Evolutionary conservation across 1,140 invertebrate species (phyloP).

Genomic region (Akabosia matsudoensis): DNA sequence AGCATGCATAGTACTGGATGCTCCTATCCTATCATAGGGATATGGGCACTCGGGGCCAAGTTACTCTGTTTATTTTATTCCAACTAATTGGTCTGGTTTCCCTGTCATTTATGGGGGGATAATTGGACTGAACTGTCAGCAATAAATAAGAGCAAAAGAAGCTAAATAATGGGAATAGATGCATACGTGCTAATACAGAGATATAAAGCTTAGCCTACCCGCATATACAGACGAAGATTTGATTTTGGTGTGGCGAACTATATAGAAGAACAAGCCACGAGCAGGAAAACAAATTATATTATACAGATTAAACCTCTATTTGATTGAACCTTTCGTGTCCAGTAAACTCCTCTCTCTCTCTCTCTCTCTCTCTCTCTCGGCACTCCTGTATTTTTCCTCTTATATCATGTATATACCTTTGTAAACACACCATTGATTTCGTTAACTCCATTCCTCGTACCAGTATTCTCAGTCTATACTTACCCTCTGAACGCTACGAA

Average conservation of each 20-base stretch:
- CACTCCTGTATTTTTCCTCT: too few species aligned
- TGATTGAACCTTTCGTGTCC: too few species aligned
- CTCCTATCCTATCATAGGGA: not conserved
- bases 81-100: slow-evolving; percentile 24
- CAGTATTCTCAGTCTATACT: not conserved
- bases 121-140: slow-evolving; percentile 27
- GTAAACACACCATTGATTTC: too few species aligned
- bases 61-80: slow-evolving; percentile 25
- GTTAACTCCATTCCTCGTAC: too few species aligned
- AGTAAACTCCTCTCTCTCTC: too few species aligned
- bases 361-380: not conserved
- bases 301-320: too few species aligned
- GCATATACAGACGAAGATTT: too few species aligned
- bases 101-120: slow-evolving; percentile 28
- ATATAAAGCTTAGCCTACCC: too few species aligned
- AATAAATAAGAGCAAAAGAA: slow-evolving; percentile 22
- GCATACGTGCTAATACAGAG: not conserved
- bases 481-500: not conserved
- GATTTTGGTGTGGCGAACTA: not conserved
- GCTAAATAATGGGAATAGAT: not conserved
- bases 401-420: too few species aligned
- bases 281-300: too few species aligned
- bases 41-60: slow-evolving; percentile 21
- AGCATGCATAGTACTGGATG: not conserved
- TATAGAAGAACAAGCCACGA: too few species aligned